These are phyloP conservation scores for Sebastes vulpes DNA, from an alignment of 2,797 vertebrate genomes.

Conservation along the genomic window DNA sequence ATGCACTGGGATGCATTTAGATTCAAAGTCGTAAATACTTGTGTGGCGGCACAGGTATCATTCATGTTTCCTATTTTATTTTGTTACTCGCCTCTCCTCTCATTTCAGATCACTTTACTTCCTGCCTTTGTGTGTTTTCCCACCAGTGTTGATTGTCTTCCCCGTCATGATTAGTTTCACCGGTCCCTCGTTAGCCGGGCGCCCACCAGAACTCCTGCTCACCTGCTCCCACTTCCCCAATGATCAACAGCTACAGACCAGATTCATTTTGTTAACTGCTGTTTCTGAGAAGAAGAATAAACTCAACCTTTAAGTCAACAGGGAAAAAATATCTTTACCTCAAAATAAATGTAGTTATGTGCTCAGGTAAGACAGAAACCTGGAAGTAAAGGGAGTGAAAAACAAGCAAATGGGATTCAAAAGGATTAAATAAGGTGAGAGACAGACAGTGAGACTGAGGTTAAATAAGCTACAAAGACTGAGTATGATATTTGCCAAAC, in stretches of 20 bases:
- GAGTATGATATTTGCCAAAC: conserved; percentile 3
- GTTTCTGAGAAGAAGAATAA: neutral
- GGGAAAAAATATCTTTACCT: too few relatives aligned
- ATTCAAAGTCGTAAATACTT: too few relatives aligned
- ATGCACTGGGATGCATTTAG: too few relatives aligned
- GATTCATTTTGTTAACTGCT: neutral
- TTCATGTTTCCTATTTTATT: neutral
- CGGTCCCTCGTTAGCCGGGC: too few relatives aligned
- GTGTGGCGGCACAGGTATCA: too few relatives aligned
- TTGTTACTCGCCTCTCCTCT: neutral
- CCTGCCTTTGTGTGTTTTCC: too few relatives aligned
- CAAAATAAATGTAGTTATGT: neutral
- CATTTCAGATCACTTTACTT: too few relatives aligned
- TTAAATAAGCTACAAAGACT: neutral
- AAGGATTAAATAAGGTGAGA: neutral
- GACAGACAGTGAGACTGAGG: neutral
- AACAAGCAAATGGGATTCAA: neutral
- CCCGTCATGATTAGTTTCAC: fast-evolving
- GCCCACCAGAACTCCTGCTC: too few relatives aligned
- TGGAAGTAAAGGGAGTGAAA: neutral
- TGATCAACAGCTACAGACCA: too few relatives aligned
- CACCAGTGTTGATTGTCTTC: too few relatives aligned
- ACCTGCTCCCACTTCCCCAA: too few relatives aligned
- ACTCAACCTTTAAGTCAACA: neutral
- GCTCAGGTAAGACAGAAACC: neutral